Percentiles rank a stretch among this genome's conserved stretches.
These are phyloP conservation scores for Peromyscus polionotus DNA, from an alignment of 2,113 vertebrate genomes.

Conservation along the genomic window DNA sequence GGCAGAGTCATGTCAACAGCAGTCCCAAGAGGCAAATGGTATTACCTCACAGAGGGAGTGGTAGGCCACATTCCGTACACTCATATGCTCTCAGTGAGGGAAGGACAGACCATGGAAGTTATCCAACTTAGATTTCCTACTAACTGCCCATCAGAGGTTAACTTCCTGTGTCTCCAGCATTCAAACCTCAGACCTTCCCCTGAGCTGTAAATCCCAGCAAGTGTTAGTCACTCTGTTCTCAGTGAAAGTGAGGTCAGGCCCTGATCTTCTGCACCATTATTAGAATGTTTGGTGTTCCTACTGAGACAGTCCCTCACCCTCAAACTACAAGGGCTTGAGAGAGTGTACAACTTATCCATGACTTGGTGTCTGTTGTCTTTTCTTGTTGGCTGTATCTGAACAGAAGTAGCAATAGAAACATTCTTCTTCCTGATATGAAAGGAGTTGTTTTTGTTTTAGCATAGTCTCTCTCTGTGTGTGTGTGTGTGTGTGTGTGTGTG, in stretches of 20 bases:
- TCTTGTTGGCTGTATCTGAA: neutral
- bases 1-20: neutral
- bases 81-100: neutral
- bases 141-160: neutral
- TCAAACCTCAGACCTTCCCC: neutral
- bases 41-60: neutral
- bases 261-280: neutral
- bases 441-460: neutral
- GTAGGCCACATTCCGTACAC: neutral
- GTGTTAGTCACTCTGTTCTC: neutral
- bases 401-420: neutral
- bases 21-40: too few species aligned
- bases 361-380: neutral
- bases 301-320: neutral
- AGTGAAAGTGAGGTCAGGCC: neutral
- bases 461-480: neutral
- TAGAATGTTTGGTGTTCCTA: neutral
- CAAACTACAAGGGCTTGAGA: neutral
- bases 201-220: neutral
- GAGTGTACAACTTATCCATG: neutral
- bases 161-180: neutral
- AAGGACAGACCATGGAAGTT: neutral
- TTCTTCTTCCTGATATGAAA: slow-evolving; percentile 40
- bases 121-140: neutral
- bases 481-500: too few species aligned